Evolutionary conservation across 2,797 vertebrate genomes (phyloP).

Genomic region (Austrolebias charrua): DNA sequence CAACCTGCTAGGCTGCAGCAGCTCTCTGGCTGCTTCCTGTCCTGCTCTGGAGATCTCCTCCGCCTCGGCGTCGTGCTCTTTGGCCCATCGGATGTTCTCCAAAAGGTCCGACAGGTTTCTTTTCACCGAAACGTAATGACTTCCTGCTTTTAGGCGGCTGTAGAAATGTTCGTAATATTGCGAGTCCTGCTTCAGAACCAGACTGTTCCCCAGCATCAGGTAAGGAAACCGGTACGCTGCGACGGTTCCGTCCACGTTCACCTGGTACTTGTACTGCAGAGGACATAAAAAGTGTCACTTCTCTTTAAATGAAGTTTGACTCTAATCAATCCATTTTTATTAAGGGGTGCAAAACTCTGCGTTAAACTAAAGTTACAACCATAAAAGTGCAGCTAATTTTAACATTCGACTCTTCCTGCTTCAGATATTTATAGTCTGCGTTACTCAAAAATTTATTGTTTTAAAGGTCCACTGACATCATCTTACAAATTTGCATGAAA

Average conservation of each 20-base stretch:
- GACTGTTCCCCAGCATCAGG: slow-evolving; percentile 89
- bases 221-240: slow-evolving; percentile 93
- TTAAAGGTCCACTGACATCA: too few relatives aligned
- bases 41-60: slow-evolving; percentile 80
- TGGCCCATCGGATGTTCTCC: slow-evolving; percentile 89
- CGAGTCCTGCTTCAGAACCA: slow-evolving; percentile 92
- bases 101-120: slow-evolving; percentile 88
- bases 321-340: neutral
- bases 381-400: neutral
- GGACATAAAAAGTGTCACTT: fast-evolving
- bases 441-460: neutral
- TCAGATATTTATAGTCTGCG: neutral
- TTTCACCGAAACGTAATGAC: slow-evolving; percentile 86
- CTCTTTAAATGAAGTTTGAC: neutral
- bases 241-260: slow-evolving; percentile 92
- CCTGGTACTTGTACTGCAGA: slow-evolving; percentile 89
- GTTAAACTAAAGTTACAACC: neutral
- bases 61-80: slow-evolving; percentile 84
- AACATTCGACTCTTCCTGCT: neutral
- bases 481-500: too few relatives aligned
- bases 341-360: neutral
- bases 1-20: slow-evolving; percentile 84
- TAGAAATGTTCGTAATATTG: slow-evolving; percentile 94
- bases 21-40: slow-evolving; percentile 78
- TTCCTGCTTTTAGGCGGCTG: slow-evolving; percentile 77